A percentile compares a stretch with the other conserved stretches of the same genome.
phyloP scores from a whole-genome alignment of 2,888 invertebrate species.

The Amblyjoppa fuscipennis region DNA sequence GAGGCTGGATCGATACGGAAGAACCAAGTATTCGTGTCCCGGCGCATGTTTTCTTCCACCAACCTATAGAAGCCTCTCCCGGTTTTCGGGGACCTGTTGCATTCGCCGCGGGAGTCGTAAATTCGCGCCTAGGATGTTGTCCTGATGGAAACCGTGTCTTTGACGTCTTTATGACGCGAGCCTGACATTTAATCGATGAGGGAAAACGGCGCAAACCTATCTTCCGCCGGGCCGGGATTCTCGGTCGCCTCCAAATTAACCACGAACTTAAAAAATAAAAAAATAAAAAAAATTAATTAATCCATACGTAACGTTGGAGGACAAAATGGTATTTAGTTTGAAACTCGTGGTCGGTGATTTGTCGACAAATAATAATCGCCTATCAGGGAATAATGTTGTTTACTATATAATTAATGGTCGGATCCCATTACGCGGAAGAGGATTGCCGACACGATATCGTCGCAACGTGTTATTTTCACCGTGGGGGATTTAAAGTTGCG shows the following conservation, averaged over 20 bases:
- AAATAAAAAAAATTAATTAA: neutral
- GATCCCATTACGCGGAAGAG: conserved; percentile 50
- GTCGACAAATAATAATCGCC: conserved; percentile 8
- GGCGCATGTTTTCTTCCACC: conserved; percentile 17
- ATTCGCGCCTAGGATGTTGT: conserved; percentile 84
- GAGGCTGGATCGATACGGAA: neutral
- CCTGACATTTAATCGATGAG: conserved; percentile 84
- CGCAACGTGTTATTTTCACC: conserved; percentile 8
- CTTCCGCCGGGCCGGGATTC: neutral
- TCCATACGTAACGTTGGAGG: neutral
- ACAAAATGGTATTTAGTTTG: conserved; percentile 1
- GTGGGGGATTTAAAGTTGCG: conserved; percentile 64
- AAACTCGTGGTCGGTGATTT: neutral
- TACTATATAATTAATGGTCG: conserved; percentile 59
- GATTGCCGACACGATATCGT: conserved; percentile 34
- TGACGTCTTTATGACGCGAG: conserved; percentile 85
- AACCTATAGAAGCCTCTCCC: conserved; percentile 15
- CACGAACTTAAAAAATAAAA: conserved; percentile 5
- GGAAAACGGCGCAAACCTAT: conserved; percentile 66
- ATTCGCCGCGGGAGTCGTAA: conserved; percentile 78
- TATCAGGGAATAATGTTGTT: conserved; percentile 42
- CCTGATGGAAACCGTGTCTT: conserved; percentile 85
- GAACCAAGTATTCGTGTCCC: neutral
- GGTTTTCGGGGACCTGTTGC: conserved; percentile 81
- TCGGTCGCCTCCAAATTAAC: neutral